A percentile compares a stretch with the other conserved stretches of the same genome.
Conservation (phyloP, 2,113 vertebrate species). For the Ovis aries region DNA sequence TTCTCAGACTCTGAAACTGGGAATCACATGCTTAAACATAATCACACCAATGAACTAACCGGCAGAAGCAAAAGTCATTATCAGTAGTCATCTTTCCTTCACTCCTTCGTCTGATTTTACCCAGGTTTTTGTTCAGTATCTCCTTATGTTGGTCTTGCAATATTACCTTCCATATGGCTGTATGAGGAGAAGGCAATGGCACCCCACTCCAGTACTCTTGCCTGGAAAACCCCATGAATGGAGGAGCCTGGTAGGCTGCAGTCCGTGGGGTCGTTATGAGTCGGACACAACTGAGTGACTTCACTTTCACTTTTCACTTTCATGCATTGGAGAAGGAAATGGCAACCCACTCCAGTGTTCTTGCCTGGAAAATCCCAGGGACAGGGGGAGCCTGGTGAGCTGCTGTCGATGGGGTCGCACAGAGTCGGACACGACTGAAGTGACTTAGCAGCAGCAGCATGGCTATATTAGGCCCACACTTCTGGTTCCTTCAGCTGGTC, state of each 20-base stretch:
- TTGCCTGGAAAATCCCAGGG: too few relatives aligned
- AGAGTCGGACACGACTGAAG: too few relatives aligned
- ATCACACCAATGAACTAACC: neutral
- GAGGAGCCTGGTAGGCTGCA: too few relatives aligned
- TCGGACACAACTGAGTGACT: accelerated
- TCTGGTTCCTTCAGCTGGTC: neutral
- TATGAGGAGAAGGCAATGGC: neutral
- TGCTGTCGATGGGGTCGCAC: accelerated
- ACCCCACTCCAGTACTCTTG: too few relatives aligned
- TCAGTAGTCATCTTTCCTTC: neutral
- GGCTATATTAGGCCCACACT: neutral
- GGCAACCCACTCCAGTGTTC: too few relatives aligned
- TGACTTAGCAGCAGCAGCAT: too few relatives aligned
- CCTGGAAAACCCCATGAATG: too few relatives aligned
- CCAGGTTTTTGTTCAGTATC: neutral
- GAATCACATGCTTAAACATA: neutral
- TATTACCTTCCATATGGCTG: neutral
- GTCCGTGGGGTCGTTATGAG: accelerated
- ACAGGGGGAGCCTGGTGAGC: too few relatives aligned
- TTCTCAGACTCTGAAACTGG: neutral
- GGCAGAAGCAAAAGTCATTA: neutral
- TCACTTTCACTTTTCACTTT: too few relatives aligned
- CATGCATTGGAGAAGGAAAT: too few relatives aligned
- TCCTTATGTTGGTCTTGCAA: neutral
- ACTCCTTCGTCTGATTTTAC: neutral